Percentiles rank a stretch among this genome's conserved stretches.
These are phyloP conservation scores for Penaeus chinensis DNA, from an alignment of 1,140 invertebrate species.

Conservation along the genomic window DNA sequence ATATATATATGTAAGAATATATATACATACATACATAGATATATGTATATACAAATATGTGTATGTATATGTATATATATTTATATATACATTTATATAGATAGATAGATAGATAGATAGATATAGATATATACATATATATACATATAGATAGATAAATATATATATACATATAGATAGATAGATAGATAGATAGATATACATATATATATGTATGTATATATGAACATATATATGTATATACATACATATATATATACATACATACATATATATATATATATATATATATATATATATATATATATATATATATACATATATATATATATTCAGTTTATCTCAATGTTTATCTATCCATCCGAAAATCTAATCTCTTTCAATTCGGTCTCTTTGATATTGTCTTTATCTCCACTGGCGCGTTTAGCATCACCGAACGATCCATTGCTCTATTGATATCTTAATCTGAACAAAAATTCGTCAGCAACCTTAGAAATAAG, in stretches of 20 bases:
- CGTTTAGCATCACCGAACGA: too few species aligned
- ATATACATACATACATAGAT: background rate
- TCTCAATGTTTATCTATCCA: too few species aligned
- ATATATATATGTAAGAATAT: background rate
- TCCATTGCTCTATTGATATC: too few species aligned
- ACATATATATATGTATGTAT: constrained; percentile 9
- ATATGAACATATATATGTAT: constrained; percentile 22
- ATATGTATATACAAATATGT: background rate
- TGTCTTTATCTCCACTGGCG: too few species aligned
- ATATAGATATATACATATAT: background rate
- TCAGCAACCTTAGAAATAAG: too few species aligned
- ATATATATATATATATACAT: constrained; percentile 5
- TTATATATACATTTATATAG: background rate
- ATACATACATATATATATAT: constrained; percentile 22
- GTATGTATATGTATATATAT: background rate
- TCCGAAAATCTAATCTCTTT: too few species aligned
- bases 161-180: constrained; percentile 22
- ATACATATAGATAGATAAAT: constrained; percentile 21
- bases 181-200: constrained; percentile 5
- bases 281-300: constrained; percentile 22
- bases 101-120: background rate
- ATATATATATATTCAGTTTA: background rate
- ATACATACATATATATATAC: background rate
- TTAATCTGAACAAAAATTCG: too few species aligned
- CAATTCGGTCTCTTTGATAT: too few species aligned